Evolutionary conservation across 2,888 invertebrate species (phyloP).

Genomic region (Caenorhabditis drosophilae): DNA sequence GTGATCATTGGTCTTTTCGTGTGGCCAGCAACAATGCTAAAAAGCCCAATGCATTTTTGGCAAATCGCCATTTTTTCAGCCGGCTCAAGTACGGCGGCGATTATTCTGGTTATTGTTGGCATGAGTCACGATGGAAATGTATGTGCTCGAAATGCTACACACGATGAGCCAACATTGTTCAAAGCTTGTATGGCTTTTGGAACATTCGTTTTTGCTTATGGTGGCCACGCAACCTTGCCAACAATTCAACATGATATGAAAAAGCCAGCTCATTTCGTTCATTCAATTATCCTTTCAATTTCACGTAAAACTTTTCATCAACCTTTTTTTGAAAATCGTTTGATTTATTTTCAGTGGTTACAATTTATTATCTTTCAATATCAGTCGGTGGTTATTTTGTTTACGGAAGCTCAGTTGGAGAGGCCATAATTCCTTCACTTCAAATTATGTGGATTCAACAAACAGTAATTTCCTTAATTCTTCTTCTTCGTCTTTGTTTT

Average conservation of each 20-base stretch:
- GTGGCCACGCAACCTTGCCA: slow-evolving; percentile 49
- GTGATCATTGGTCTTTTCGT: slow-evolving; percentile 38
- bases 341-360: slow-evolving; percentile 29
- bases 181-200: slow-evolving; percentile 46
- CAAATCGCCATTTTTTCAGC: slow-evolving; percentile 48
- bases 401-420: slow-evolving; percentile 44
- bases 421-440: slow-evolving; percentile 47
- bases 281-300: slow-evolving; percentile 45
- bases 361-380: slow-evolving; percentile 35
- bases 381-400: slow-evolving; percentile 35
- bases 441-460: slow-evolving; percentile 48
- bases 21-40: slow-evolving; percentile 48
- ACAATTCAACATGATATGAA: slow-evolving; percentile 60
- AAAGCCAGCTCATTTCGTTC: slow-evolving; percentile 48
- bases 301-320: slow-evolving; percentile 28
- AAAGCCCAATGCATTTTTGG: slow-evolving; percentile 51
- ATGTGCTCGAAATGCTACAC: slow-evolving; percentile 30
- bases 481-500: no score
- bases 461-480: no score
- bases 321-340: no score
- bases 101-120: slow-evolving; percentile 36
- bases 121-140: slow-evolving; percentile 38
- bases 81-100: slow-evolving; percentile 38
- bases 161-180: slow-evolving; percentile 20
- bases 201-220: slow-evolving; percentile 44